Conservation (phyloP, 2,797 vertebrate genomes). For the Dromococcyx pavoninus region DNA sequence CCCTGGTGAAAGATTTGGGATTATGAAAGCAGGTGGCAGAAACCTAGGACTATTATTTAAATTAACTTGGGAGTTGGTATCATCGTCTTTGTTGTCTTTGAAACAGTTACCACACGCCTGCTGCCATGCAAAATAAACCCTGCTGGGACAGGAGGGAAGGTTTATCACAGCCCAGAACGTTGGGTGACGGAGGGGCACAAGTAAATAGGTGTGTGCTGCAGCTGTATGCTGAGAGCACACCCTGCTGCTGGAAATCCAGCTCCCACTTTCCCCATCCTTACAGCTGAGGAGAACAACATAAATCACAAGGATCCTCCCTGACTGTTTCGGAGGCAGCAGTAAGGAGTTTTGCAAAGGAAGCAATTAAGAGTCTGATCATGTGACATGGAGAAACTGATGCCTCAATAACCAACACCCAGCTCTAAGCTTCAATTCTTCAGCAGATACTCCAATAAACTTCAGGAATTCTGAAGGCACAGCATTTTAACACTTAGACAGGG, state of each 20-base stretch:
- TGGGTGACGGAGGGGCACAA: background rate
- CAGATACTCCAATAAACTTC: background rate
- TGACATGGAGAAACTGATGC: background rate
- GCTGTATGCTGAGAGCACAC: background rate
- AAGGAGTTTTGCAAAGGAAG: background rate
- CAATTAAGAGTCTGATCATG: background rate
- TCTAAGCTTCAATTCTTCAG: background rate
- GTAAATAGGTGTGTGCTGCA: background rate
- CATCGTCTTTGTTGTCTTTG: background rate
- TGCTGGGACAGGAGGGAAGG: background rate
- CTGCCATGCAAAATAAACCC: background rate
- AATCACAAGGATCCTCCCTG: background rate
- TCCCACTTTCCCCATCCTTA: background rate
- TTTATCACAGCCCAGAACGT: background rate
- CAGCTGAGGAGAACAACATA: accelerated
- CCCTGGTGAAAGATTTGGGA: background rate
- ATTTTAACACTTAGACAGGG: background rate
- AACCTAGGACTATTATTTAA: background rate
- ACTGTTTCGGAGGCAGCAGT: background rate
- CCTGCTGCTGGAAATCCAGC: background rate
- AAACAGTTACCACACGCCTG: background rate
- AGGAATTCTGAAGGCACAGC: background rate
- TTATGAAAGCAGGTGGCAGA: background rate
- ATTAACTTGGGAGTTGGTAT: background rate
- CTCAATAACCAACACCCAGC: accelerated